phyloP scores from a whole-genome alignment of 2,888 invertebrate genomes.

The Netelia inedita region DNA sequence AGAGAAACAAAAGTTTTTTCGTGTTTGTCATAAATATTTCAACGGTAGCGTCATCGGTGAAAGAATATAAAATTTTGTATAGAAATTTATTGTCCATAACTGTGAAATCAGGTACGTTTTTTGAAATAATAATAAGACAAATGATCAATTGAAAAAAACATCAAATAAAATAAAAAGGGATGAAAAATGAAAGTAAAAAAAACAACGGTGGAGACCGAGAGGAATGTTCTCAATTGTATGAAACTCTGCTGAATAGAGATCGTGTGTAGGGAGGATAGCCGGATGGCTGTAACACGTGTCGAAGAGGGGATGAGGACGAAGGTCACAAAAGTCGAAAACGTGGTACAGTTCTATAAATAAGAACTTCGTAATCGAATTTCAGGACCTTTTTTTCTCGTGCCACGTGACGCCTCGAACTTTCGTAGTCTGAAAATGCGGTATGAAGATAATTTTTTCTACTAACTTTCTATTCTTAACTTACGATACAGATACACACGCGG shows the following conservation, averaged over 20 bases:
- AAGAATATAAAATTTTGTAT: too few species aligned
- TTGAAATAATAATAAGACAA: too few species aligned
- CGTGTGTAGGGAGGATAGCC: background rate
- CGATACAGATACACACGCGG: background rate
- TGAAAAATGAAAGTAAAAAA: background rate
- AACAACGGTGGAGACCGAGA: background rate
- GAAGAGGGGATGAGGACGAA: background rate
- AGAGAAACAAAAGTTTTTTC: too few species aligned
- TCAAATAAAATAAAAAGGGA: conserved; percentile 29
- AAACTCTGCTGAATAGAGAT: background rate
- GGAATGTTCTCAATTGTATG: background rate
- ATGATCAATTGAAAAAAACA: background rate
- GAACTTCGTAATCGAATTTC: conserved; percentile 38
- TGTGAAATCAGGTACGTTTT: too few species aligned
- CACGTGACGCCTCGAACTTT: conserved; percentile 9
- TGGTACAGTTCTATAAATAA: background rate
- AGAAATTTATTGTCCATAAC: too few species aligned
- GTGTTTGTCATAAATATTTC: too few species aligned
- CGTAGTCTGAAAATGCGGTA: background rate
- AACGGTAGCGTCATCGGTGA: too few species aligned
- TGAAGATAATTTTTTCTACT: conserved; percentile 12
- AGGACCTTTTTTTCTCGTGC: conserved; percentile 28
- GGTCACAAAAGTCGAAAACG: conserved; percentile 3
- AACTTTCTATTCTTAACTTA: background rate
- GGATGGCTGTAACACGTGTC: background rate